Percentiles rank a stretch among this genome's conserved stretches.
Conservation (phyloP, 2,113 vertebrate genomes). For the Dendrocopos noguchii region DNA sequence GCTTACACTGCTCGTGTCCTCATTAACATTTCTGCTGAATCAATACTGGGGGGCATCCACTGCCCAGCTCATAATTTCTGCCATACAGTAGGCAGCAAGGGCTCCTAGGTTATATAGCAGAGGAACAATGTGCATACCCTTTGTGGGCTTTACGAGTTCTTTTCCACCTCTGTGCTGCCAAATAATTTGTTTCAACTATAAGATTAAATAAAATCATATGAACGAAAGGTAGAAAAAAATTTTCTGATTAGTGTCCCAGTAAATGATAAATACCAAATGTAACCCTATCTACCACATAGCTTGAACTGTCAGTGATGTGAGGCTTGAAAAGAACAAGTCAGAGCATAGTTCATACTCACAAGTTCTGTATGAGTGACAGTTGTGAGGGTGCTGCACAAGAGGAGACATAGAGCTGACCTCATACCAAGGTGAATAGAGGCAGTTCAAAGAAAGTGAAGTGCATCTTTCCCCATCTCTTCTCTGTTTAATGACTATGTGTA, state of each 20-base stretch:
- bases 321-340: background rate
- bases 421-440: background rate
- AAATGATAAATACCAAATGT: background rate
- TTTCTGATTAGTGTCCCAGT: background rate
- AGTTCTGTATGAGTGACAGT: background rate
- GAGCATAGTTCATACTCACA: background rate
- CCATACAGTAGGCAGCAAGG: background rate
- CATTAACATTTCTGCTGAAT: background rate
- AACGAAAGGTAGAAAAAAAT: background rate
- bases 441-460: background rate
- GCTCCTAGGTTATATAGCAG: background rate
- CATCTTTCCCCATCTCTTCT: background rate
- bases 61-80: background rate
- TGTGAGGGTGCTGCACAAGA: background rate
- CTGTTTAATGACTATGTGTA: background rate
- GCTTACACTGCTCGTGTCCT: background rate
- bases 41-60: background rate
- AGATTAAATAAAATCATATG: background rate
- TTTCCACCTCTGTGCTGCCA: background rate
- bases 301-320: background rate
- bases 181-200: background rate
- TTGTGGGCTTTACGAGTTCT: background rate
- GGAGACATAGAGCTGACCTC: background rate
- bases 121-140: background rate
- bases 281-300: background rate